Evolutionary conservation across 1,140 invertebrate species (phyloP).

Genomic region (Dryas iulia): DNA sequence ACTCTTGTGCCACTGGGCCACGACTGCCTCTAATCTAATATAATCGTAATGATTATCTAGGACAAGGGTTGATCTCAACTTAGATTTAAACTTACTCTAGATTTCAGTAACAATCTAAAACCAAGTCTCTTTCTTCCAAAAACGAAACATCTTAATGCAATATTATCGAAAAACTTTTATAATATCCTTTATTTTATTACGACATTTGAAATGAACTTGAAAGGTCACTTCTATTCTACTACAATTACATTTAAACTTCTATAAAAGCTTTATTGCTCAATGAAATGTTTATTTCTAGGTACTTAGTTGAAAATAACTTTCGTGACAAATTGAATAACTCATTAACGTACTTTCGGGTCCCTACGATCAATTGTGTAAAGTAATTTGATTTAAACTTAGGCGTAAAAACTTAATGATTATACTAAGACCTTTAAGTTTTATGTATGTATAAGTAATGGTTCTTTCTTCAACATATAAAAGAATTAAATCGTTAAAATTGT

Average conservation of each 20-base stretch:
- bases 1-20: too few relatives aligned
- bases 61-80: too few relatives aligned
- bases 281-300: slow-evolving; percentile 20
- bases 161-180: not conserved
- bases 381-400: slow-evolving; percentile 3
- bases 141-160: not conserved
- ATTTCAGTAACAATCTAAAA: not conserved
- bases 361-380: slow-evolving; percentile 6
- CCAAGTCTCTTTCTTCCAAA: not conserved
- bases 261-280: slow-evolving; percentile 17
- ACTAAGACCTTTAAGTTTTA: not conserved
- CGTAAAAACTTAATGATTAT: not conserved
- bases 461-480: too few relatives aligned
- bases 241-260: slow-evolving; percentile 12
- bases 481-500: too few relatives aligned
- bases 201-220: slow-evolving; percentile 1
- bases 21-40: too few relatives aligned
- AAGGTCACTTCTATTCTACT: slow-evolving; percentile 7
- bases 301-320: slow-evolving; percentile 17
- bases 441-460: not conserved
- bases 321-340: slow-evolving; percentile 19
- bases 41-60: too few relatives aligned
- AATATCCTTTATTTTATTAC: not conserved
- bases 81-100: too few relatives aligned
- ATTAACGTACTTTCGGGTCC: slow-evolving; percentile 9